These are phyloP conservation scores for Apeltes quadracus DNA, from an alignment of 2,113 vertebrate species.

Conservation along the genomic window DNA sequence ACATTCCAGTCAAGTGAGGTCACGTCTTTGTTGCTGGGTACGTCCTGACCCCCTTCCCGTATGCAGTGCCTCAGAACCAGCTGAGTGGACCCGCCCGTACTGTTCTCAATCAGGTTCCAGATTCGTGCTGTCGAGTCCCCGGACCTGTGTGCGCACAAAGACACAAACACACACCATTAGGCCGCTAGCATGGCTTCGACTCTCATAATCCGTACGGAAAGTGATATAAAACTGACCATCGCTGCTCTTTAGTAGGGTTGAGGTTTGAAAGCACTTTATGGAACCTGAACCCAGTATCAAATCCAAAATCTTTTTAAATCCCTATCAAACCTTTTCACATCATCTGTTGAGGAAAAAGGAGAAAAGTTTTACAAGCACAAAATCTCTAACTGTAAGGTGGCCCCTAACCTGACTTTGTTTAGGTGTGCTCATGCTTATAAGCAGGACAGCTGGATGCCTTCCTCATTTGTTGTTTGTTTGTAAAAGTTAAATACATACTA, in stretches of 20 bases:
- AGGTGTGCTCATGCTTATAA: background rate
- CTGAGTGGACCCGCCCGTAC: slow-evolving; percentile 93
- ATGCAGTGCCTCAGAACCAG: slow-evolving; percentile 98
- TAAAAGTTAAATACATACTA: background rate
- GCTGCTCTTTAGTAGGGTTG: slow-evolving; percentile 45
- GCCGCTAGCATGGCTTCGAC: background rate
- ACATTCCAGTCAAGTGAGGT: slow-evolving; percentile 99
- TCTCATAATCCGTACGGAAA: slow-evolving; percentile 28
- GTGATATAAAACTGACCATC: slow-evolving; percentile 43
- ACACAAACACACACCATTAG: slow-evolving; percentile 17
- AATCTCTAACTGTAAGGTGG: slow-evolving; percentile 4
- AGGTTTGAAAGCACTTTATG: slow-evolving; percentile 42
- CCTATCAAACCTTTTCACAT: slow-evolving; percentile 47
- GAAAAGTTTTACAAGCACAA: slow-evolving; percentile 46
- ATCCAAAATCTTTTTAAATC: slow-evolving; percentile 44
- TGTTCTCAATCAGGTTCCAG: slow-evolving; percentile 99
- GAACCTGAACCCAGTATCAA: slow-evolving; percentile 45
- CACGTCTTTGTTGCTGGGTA: slow-evolving; percentile 99
- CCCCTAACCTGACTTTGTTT: background rate
- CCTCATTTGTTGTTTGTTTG: background rate
- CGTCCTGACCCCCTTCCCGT: slow-evolving; percentile 97
- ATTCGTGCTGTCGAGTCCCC: slow-evolving; percentile 98
- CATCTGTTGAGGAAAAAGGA: slow-evolving; percentile 50
- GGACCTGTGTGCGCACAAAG: slow-evolving; percentile 70
- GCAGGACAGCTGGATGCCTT: background rate